These are phyloP conservation scores for Neostethus bicornis DNA, from an alignment of 2,797 vertebrate species.

Conservation along the genomic window DNA sequence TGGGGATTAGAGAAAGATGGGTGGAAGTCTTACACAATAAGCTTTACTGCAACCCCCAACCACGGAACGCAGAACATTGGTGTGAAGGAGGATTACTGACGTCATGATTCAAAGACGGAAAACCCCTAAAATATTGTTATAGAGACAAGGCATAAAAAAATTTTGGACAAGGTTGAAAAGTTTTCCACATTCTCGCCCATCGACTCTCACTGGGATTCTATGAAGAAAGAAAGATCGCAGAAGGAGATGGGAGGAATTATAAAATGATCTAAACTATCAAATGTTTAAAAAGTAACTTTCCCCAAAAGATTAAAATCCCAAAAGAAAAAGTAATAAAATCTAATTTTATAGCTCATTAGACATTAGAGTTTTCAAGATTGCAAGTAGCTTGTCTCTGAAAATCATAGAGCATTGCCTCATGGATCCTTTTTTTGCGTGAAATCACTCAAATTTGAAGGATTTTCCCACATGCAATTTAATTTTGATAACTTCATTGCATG, in stretches of 20 bases:
- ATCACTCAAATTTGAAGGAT: no score
- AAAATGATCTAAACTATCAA: not conserved
- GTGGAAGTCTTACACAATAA: constrained; percentile 28
- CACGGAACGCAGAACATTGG: constrained; percentile 32
- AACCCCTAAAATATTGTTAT: constrained; percentile 36
- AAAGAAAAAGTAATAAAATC: no score
- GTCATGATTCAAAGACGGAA: constrained; percentile 54
- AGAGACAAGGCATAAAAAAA: constrained; percentile 34
- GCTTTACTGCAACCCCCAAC: constrained; percentile 29
- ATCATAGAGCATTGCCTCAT: no score
- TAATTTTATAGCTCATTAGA: no score
- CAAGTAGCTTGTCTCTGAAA: no score
- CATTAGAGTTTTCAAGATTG: no score
- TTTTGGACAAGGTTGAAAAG: constrained; percentile 40
- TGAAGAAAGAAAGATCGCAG: constrained; percentile 1
- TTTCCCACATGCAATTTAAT: no score
- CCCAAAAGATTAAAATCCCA: no score
- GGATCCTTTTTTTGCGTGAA: no score
- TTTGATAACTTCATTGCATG: no score
- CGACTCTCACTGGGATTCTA: constrained; percentile 20
- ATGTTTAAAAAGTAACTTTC: constrained; percentile 12
- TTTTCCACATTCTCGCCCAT: constrained; percentile 41
- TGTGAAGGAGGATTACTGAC: constrained; percentile 44
- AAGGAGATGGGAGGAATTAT: constrained; percentile 5
- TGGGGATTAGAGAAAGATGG: constrained; percentile 35